These are phyloP conservation scores for Sitodiplosis mosellana DNA, from an alignment of 1,140 invertebrate species.

Conservation along the genomic window DNA sequence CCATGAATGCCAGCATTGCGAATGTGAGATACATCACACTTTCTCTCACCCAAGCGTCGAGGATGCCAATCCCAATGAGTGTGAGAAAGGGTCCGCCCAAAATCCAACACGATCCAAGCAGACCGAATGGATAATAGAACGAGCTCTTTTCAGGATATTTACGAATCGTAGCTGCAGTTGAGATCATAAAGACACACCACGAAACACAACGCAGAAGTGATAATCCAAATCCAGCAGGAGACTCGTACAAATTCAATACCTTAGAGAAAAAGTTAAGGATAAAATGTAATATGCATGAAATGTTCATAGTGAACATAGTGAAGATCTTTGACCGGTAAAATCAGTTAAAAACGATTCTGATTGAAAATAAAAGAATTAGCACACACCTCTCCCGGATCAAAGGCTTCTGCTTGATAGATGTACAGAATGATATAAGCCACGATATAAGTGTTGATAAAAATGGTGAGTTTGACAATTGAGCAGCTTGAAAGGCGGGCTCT, in stretches of 20 bases:
- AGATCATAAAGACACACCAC: conserved; percentile 70
- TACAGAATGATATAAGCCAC: conserved; percentile 53
- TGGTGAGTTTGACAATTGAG: conserved; percentile 51
- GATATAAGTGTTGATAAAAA: conserved; percentile 62
- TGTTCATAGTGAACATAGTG: too few species aligned
- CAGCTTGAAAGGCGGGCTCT: conserved; percentile 49
- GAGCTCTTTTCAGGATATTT: conserved; percentile 64
- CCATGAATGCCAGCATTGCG: conserved; percentile 57
- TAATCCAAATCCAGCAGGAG: conserved; percentile 66
- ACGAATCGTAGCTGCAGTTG: conserved; percentile 62
- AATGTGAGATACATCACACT: conserved; percentile 42
- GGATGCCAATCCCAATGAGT: conserved; percentile 59
- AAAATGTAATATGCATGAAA: too few species aligned
- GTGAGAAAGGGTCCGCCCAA: conserved; percentile 60
- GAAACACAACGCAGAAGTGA: conserved; percentile 56
- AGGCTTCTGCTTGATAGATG: conserved; percentile 42
- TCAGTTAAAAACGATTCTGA: too few species aligned
- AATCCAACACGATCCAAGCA: conserved; percentile 68
- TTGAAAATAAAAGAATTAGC: too few species aligned
- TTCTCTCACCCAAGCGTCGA: conserved; percentile 81
- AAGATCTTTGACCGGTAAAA: too few species aligned
- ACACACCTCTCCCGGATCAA: conserved; percentile 3
- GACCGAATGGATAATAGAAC: conserved; percentile 55
- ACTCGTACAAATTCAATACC: conserved; percentile 79
- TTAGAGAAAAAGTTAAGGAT: conserved; percentile 15